Evolutionary conservation across 2,888 invertebrate species (phyloP).

Genomic region (Stramonita haemastoma): DNA sequence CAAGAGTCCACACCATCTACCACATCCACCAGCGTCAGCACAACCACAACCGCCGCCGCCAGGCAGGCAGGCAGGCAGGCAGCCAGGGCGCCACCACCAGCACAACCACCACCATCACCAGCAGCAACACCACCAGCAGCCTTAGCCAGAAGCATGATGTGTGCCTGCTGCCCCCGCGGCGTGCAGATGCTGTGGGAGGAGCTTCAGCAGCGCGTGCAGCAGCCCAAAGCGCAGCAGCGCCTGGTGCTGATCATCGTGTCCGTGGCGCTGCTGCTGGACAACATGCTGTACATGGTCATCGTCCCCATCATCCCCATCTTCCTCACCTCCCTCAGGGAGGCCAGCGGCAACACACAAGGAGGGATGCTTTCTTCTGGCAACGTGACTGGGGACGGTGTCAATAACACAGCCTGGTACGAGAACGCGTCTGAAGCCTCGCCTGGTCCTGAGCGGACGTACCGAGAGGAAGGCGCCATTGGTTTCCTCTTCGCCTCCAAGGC

Average conservation of each 20-base stretch:
- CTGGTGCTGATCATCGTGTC: slow-evolving; percentile 97
- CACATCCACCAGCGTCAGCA: neutral
- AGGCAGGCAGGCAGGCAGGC: neutral
- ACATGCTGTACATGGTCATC: slow-evolving; percentile 99
- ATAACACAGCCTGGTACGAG: neutral
- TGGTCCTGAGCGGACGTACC: slow-evolving; percentile 70
- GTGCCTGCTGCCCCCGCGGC: neutral
- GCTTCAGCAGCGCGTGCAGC: slow-evolving; percentile 83
- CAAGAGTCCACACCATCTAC: neutral
- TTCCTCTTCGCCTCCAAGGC: slow-evolving; percentile 99
- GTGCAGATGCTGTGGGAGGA: slow-evolving; percentile 74
- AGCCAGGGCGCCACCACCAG: neutral
- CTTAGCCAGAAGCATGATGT: neutral
- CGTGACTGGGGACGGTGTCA: neutral
- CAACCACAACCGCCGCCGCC: neutral
- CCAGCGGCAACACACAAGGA: neutral
- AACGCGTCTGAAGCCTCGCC: neutral
- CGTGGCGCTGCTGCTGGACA: slow-evolving; percentile 96
- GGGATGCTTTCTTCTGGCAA: neutral
- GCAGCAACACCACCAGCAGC: neutral
- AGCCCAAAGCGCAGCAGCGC: slow-evolving; percentile 92
- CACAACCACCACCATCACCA: neutral
- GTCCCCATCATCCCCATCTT: slow-evolving; percentile 99
- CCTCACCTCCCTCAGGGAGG: slow-evolving; percentile 78
- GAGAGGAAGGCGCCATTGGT: slow-evolving; percentile 96